Evolutionary conservation across 2,797 vertebrate species (phyloP), one percentile per base, ranked within the genome.

Genomic region (Phyllotis vaccarum): DNA sequence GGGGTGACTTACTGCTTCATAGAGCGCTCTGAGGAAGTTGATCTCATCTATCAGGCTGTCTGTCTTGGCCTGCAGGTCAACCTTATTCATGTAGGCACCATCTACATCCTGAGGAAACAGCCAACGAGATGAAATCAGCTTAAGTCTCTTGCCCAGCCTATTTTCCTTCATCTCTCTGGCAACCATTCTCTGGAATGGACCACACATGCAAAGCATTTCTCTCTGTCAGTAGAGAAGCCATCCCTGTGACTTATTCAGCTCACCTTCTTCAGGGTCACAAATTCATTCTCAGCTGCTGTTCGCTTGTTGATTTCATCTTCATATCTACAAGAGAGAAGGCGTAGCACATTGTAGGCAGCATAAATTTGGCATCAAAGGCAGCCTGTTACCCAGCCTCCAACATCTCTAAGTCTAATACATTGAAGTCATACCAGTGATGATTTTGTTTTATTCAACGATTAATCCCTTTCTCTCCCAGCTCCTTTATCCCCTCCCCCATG

Each of bases 81-180:
- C 98, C 98, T 99, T 99, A 98, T 99, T 99, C 99, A 99, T 99
- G 96, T 99, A 99, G 91, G 99, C 99, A 66, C 98, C 98, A 94
- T 99, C 99, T n/a, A 99, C 99, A 34, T 99, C 99, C 99, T 99
- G 97, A 24, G 95, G 9, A 76, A 76, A 80, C 91, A 89, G 90
- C 27, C 72, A 56, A 68, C 10, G 34, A 3, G 5, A 2, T 19
- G 17, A 40, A 37, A 46, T 94, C 34, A 76, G 16, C 1, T 40
- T 43, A 49, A 13, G 1, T 6, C 22, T 62, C 74, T 83, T 79
- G 5, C 5, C 58, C 43, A 37, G 17, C 0, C 75, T 6, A 29
- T 52, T 46, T 52, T 5, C 3, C 43, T 58, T 22, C 13, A 6
- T 10, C 29, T 76, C 62, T 43, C 12, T 24, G 2, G 14, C 1